A percentile compares a stretch with the other conserved stretches of the same genome.
Conservation (phyloP, 2,113 vertebrate species). For the Eonycteris spelaea region DNA sequence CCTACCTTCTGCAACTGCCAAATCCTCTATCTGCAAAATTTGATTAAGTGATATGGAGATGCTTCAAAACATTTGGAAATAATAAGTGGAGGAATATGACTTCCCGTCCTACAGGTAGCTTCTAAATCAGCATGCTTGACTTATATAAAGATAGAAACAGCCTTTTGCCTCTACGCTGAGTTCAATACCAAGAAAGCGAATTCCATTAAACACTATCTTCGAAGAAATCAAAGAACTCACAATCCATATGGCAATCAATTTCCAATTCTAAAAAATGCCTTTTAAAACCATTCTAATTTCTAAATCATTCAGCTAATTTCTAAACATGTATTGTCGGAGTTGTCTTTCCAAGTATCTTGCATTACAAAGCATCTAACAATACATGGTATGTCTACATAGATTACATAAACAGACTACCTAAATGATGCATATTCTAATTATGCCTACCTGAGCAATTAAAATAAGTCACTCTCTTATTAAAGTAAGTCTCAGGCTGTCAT, state of each 20-base stretch:
- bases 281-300: conserved; percentile 17
- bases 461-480: not conserved
- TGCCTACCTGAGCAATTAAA: not conserved
- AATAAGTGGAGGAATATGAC: not conserved
- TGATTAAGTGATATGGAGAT: not conserved
- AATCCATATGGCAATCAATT: not conserved
- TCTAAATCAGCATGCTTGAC: not conserved
- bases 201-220: not conserved
- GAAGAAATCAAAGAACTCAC: not conserved
- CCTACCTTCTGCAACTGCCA: not conserved
- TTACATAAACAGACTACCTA: not conserved
- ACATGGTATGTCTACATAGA: not conserved
- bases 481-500: not conserved
- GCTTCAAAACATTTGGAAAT: not conserved
- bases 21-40: not conserved
- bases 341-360: not conserved
- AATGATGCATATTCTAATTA: not conserved
- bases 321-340: not conserved
- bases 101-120: not conserved
- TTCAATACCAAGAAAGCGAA: not conserved
- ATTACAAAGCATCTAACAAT: conserved; percentile 15
- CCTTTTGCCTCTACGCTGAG: not conserved
- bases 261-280: conserved; percentile 2
- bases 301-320: not conserved
- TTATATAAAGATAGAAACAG: not conserved